Evolutionary conservation across 2,113 vertebrate species (phyloP).

Genomic region (Lates calcarifer): DNA sequence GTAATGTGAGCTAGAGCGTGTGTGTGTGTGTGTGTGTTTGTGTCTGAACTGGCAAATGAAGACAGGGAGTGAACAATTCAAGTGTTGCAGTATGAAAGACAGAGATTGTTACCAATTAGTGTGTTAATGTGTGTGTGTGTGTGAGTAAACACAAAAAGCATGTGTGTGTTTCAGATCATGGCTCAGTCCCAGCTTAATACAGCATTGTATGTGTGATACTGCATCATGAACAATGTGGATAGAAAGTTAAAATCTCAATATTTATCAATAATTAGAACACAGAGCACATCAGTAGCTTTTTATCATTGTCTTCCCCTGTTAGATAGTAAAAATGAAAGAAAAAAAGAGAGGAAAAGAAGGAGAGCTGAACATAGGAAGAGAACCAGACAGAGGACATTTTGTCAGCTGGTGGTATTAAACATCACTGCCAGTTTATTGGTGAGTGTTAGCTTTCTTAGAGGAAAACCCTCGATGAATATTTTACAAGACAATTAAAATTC

Average conservation of each 20-base stretch:
- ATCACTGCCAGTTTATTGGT: conserved; percentile 45
- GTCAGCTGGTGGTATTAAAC: conserved; percentile 58
- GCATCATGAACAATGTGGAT: too few relatives aligned
- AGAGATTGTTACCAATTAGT: not conserved
- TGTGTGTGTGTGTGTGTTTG: conserved; percentile 34
- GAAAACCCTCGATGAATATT: conserved; percentile 66
- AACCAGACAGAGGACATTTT: conserved; percentile 1
- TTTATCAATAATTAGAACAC: too few relatives aligned
- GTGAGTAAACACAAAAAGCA: too few relatives aligned
- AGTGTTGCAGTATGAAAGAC: conserved; percentile 9
- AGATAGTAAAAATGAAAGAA: too few relatives aligned
- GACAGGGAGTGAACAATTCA: conserved; percentile 3
- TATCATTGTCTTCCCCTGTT: too few relatives aligned
- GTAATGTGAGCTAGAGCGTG: conserved; percentile 49
- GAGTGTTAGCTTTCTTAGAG: conserved; percentile 62
- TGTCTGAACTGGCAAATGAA: conserved; percentile 20
- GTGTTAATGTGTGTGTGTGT: not conserved
- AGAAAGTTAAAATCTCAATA: too few relatives aligned
- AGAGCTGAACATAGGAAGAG: not conserved
- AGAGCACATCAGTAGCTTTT: too few relatives aligned
- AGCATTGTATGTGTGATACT: too few relatives aligned
- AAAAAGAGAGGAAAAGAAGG: not conserved
- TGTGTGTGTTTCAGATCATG: not conserved
- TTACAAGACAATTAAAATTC: conserved; percentile 73
- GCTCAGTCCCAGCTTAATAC: not conserved